Base-by-base conservation (phyloP, 2,797 vertebrate species). In the Euphonia xanthogaster region DNA sequence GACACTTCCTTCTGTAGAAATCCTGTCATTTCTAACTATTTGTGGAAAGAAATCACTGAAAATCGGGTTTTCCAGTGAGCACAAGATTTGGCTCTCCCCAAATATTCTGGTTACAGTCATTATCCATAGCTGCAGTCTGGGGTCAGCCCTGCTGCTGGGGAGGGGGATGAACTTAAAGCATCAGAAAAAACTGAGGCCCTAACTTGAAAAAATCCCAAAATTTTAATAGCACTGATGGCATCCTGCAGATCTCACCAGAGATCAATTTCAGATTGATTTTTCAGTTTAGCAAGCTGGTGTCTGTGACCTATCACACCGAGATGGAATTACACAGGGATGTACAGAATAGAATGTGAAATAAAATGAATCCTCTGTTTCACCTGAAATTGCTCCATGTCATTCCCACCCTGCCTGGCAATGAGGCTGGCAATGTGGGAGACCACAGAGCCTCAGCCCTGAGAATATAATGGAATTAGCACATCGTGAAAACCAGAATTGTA, bases 71-170 rank as follows among this genome's bases (percentile, higher is more conserved):
- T 81, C 14, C 54, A 72, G 3, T 6, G 39, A 62, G 25, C 5
- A 21, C 14, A 13, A 31, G 25, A 8, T 61, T 28, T 21, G 40
- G 10, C 24, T 53, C 3, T 57, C 14, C 31, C 37, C 28, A 54
- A 1, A 35, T 53, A 11, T 28, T 72, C 60, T 58, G 40, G 1
- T 66, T 57, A 28, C 10, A 53, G 23, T 44, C 57, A 1, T 37
- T 39, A 6, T 37, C 22, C 16, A 8, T 9, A 14, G 25, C 13
- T 78, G 16, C 31, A 21, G 45, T 12, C 42, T 0, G 1, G 22
- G 10, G 6, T 27, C 27, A 44, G 62, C 54, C 24, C 30, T 35
- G 39, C 19, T 71, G 72, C 84, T 61, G 30, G 28, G 17, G 7
- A 47, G 12, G 2, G 6, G 30, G 13, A 9, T 18, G 39, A 60